Percentiles rank a stretch among this genome's conserved stretches.
Evolutionary conservation across 1,140 invertebrate species (phyloP).

Genomic region (Doryteuthis pealeii): DNA sequence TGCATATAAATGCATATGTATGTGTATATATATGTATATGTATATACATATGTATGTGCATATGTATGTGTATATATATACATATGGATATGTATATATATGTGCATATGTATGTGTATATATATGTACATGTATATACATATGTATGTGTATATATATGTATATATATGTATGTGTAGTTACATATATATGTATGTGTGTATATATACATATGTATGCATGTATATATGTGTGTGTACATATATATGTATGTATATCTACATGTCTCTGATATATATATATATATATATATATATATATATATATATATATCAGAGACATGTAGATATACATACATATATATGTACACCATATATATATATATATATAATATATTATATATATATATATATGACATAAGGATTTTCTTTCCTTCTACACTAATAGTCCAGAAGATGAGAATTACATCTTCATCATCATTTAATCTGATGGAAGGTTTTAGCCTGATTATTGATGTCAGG

Average conservation of each 20-base stretch:
- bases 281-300: too few relatives aligned
- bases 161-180: background rate
- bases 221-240: background rate
- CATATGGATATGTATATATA: background rate
- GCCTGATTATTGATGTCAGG: too few relatives aligned
- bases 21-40: background rate
- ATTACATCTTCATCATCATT: too few relatives aligned
- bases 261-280: background rate
- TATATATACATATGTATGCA: background rate
- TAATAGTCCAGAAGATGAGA: too few relatives aligned
- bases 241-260: background rate
- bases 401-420: too few relatives aligned
- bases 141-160: background rate
- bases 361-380: too few relatives aligned
- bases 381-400: too few relatives aligned
- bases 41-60: background rate
- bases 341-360: too few relatives aligned
- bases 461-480: too few relatives aligned
- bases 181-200: background rate
- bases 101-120: background rate
- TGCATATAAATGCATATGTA: background rate
- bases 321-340: too few relatives aligned
- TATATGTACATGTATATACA: background rate
- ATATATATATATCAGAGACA: too few relatives aligned
- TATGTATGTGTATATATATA: background rate